Base-by-base conservation (phyloP, 2,113 vertebrate species). In the Hippocampus abdominalis region DNA sequence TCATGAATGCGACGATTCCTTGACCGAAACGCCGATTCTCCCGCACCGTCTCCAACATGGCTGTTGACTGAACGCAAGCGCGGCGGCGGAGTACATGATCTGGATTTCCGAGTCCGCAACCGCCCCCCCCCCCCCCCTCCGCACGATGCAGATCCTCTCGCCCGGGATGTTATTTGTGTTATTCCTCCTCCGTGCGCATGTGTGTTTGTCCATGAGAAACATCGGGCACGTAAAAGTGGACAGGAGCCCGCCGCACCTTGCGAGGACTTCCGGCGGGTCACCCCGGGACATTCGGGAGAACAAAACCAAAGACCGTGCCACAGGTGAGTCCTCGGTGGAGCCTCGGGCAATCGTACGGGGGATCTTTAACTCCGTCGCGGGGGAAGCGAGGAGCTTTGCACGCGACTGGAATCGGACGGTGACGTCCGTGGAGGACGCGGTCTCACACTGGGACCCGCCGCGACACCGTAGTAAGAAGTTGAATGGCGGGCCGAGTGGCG, bases 381-480 rank as follows among this genome's bases (percentile, higher is more conserved):
- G 71, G 9, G 80, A 78, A 51, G 74, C 29, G 46, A 79, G 76
- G 78, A 77, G 75, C 69, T 59, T 59, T 16, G 85, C 82, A 49
- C 88, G 79, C 70, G 78, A 81, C 63, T 73, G 56, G 13, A 86
- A 84, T 68, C 78, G 86, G 79, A 88, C 76, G 3, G 79, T 80
- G 72, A 81, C 83, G 15, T 74, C 75, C 68, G 27, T 39, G 66
- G 84, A 84, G 78, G 80, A 85, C 54, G 80, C 85, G n/a, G 77
- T 46, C 74, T 81, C 78, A 8, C 87, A 71, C 40, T 83, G 86
- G 84, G 88, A 82, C 71, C 72, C 68, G 77, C 76, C 82, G 80
- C 86, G 80, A 70, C 85, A 74, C 74, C 83, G 81, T 61, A 86
- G 84, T 75, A 88, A 78, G 84, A 86, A 92, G 89, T 90, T 92